Base-by-base conservation (phyloP, 2,797 vertebrate genomes). In the Xenentodon cancila region DNA sequence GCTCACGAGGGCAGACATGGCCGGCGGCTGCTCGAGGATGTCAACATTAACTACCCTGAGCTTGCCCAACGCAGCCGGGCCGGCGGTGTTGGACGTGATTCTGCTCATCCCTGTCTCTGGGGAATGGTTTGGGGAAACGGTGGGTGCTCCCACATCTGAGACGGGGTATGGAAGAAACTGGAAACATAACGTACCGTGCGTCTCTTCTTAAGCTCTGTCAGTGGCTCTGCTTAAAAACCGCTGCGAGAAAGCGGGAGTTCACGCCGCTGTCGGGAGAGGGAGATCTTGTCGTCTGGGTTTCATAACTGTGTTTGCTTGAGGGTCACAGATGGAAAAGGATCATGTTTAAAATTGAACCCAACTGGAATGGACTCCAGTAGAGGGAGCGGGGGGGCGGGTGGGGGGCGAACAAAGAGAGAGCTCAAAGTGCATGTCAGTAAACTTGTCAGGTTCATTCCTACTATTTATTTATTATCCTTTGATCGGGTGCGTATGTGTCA, bases 1-100 rank as follows among this genome's bases (percentile, higher is more conserved):
- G 55, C 87, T 82, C 64, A 55, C 79, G 85, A 82, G 88, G 87
- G 89, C 85, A 88, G 89, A 88, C 84, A 52, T 75, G 77, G 79
- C 71, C 85, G 80, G 81, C 85, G 84, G 84, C 82, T 78, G 88
- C 81, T 80, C 90, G 86, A 81, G 48, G 80, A 74, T 80, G 77
- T 77, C 80, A 77, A 86, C 72, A 73, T 75, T 84, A 80, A 83
- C 79, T 79, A 59, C 75, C 81, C 64, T 73, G 70, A 80, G 82
- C 62, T 82, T 59, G 72, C 72, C 86, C 73, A 69, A 60, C 71
- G 76, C 56, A 51, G 59, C 64, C 64, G 59, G n/a, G 32, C 34
- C 30, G 77, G 53, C 65, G 71, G 62, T 81, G 82, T 87, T 84
- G 56, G 79, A 91, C 87, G 88, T 76, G 81, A 87, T 83, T 63